Percentiles rank a stretch among this genome's conserved stretches.
Evolutionary conservation across 1,140 invertebrate genomes (phyloP).

Genomic region (Eubasilissa regina): DNA sequence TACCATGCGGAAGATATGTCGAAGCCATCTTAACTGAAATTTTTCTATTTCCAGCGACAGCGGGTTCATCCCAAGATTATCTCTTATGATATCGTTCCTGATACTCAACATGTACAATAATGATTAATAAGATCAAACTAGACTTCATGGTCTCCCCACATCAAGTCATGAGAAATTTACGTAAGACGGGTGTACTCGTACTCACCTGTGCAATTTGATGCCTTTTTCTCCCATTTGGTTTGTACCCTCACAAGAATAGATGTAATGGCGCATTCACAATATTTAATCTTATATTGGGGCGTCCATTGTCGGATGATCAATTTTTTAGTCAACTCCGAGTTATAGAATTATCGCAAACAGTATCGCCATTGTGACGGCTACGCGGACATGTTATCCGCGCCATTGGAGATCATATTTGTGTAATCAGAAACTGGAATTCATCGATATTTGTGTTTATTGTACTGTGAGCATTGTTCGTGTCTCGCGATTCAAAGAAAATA

Average conservation of each 20-base stretch:
- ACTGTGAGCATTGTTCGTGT: conserved; percentile 22
- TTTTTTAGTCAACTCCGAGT: conserved; percentile 14
- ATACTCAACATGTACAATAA: no score
- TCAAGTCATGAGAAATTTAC: conserved; percentile 38
- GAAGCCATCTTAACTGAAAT: no score
- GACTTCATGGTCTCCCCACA: not conserved
- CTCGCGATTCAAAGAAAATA: no score
- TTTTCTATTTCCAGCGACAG: no score
- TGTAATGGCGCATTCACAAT: conserved; percentile 37
- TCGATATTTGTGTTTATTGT: conserved; percentile 41
- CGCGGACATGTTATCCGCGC: not conserved
- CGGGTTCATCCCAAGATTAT: no score
- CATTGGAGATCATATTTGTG: conserved; percentile 30
- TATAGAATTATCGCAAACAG: conserved; percentile 27
- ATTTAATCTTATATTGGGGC: conserved; percentile 33
- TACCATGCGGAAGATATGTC: no score
- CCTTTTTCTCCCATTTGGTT: not conserved
- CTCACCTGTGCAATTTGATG: conserved; percentile 43
- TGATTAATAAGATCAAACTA: no score
- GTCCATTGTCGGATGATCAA: conserved; percentile 19
- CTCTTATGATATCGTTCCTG: no score
- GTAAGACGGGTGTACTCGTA: conserved; percentile 1
- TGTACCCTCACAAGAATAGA: conserved; percentile 4
- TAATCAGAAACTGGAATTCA: conserved; percentile 33
- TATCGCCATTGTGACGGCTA: not conserved